Conservation (phyloP, 1,140 invertebrate genomes). For the Trichoplusia ni region DNA sequence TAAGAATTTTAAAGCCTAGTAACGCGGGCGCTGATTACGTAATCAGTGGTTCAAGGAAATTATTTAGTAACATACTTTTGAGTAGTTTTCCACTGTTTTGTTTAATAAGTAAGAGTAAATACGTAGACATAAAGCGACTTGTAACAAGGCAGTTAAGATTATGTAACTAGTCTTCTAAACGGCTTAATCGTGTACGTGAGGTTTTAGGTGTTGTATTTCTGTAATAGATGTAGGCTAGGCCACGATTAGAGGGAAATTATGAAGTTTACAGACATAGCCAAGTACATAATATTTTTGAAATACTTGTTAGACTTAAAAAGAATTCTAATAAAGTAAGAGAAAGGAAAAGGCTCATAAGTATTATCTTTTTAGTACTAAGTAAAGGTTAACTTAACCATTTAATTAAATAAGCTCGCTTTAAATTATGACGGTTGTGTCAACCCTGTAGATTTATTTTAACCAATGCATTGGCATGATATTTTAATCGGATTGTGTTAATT, state of each 20-base stretch:
- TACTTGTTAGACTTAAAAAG: too few relatives aligned
- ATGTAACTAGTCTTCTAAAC: constrained; percentile 25
- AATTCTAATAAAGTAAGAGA: too few relatives aligned
- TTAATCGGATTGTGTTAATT: too few relatives aligned
- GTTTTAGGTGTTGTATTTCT: constrained; percentile 14
- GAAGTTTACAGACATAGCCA: neutral
- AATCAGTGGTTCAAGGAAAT: neutral
- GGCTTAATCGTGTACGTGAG: constrained; percentile 26
- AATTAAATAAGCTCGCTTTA: too few relatives aligned
- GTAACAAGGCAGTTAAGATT: neutral
- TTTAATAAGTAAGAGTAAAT: neutral
- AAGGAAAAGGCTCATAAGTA: too few relatives aligned
- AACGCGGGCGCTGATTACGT: constrained; percentile 5
- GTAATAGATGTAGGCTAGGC: constrained; percentile 4
- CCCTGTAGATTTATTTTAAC: too few relatives aligned
- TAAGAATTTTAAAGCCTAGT: neutral
- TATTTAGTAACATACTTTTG: constrained; percentile 20
- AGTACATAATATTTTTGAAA: too few relatives aligned
- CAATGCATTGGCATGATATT: too few relatives aligned
- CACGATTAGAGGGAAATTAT: neutral
- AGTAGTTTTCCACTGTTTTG: constrained; percentile 4
- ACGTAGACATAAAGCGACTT: neutral
- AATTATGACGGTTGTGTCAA: too few relatives aligned
- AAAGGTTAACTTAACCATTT: too few relatives aligned
- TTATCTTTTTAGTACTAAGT: too few relatives aligned